A percentile compares a stretch with the other conserved stretches of the same genome.
Conservation (phyloP, 37 sponge, comb jelly and placozoan species). For the Halichondria panicea region DNA sequence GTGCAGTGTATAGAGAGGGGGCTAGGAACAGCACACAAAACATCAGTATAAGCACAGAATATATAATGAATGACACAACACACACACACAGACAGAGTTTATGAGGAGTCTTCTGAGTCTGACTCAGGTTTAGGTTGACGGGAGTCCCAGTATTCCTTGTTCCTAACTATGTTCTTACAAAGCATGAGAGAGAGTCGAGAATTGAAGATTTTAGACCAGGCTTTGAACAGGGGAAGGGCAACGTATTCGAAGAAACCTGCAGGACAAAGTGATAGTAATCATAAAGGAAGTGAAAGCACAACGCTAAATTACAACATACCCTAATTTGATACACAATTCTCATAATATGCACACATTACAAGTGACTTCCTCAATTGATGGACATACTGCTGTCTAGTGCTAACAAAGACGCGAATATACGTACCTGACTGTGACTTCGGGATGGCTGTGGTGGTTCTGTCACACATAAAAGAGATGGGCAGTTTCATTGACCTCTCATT, state of each 20-base stretch:
- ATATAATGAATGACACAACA: no score
- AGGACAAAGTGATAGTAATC: neutral
- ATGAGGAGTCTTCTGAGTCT: no score
- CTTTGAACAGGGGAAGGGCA: slow-evolving; percentile 64
- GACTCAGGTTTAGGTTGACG: no score
- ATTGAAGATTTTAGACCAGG: slow-evolving; percentile 57
- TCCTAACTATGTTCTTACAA: slow-evolving; percentile 48
- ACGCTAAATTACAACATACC: neutral
- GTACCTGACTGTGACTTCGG: slow-evolving; percentile 69
- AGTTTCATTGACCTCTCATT: slow-evolving; percentile 56
- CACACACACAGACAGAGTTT: no score
- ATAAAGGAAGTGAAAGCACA: neutral
- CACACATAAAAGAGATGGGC: slow-evolving; percentile 70
- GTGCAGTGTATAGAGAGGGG: no score
- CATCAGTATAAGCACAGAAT: no score
- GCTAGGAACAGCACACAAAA: no score
- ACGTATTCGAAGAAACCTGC: slow-evolving; percentile 64
- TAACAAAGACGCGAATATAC: neutral
- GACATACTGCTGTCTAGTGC: neutral
- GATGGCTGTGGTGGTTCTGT: slow-evolving; percentile 45
- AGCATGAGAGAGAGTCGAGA: slow-evolving; percentile 22
- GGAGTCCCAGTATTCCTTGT: slow-evolving; percentile 68
- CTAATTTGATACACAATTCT: neutral
- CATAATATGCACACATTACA: neutral
- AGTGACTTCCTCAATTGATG: neutral